Base-by-base conservation (phyloP, 2,888 invertebrate species). In the Phalangium opilio region DNA sequence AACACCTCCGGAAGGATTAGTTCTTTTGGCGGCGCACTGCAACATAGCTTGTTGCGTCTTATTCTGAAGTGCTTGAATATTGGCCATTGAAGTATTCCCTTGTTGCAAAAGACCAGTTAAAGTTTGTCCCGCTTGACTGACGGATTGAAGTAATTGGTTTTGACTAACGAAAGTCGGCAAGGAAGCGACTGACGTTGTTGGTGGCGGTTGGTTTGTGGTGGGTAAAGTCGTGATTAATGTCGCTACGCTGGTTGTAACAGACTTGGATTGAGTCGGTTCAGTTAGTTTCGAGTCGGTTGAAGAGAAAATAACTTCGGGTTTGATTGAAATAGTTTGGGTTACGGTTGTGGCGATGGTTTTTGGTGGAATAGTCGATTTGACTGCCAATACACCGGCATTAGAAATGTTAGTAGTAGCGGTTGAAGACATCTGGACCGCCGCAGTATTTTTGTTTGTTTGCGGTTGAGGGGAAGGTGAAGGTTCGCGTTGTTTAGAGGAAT, bases 101-200 rank as follows among this genome's bases (percentile, higher is more conserved):
- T 27, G 27, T 27, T 27, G 27, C 27, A 27, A 27, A 27, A 27
- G 27, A 27, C 27, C 27, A 19, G 46, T 21, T 18, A 38, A 44
- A 19, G 49, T 33, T 21, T 46, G 47, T 19, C 38, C 45, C n/a
- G 52, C 36, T 47, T 52, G 46, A 34, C 46, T 39, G 15, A 51
- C 44, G n/a, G 53, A 50, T 20, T 53, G 53, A 1, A 53, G 41
- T 10, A 53, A 49, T 17, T 50, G 53, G 5, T 50, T 50, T 17
- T 53, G 53, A 8, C 53, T 50, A 38, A 53, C 53, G 47, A 50
- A 53, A 14, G 53, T 44, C 10, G 53, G 53, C 12, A 50, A 50
- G 4, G 53, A 53, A 20, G 53, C 50, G 17, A 51, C 47, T 36
- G 45, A 48, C 35, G 49, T 34, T 32, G 47, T 43, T 41, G 48